Percentiles rank a stretch among this genome's conserved stretches.
phyloP scores from a whole-genome alignment of 23 tunicate species.

The Trididemnum nubilum region DNA sequence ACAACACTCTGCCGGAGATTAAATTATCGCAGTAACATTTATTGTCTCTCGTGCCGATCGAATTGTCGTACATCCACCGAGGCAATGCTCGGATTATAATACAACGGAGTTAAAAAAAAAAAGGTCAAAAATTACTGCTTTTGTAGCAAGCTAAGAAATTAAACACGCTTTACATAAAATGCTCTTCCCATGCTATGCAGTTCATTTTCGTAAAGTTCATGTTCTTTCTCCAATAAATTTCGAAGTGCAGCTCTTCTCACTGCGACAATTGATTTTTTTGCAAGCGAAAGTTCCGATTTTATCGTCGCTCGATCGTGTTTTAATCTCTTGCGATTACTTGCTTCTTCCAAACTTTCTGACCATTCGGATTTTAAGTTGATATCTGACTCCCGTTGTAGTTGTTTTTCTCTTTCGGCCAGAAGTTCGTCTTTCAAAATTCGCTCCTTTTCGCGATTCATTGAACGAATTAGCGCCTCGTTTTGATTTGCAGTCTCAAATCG shows the following conservation, averaged over 20 bases:
- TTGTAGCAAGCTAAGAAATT: too few relatives aligned
- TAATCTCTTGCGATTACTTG: conserved; percentile 48
- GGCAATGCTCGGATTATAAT: too few relatives aligned
- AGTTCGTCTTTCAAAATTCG: conserved; percentile 75
- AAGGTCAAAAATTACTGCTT: too few relatives aligned
- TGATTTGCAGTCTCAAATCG: conserved; percentile 57
- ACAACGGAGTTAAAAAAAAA: too few relatives aligned
- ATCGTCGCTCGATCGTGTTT: conserved; percentile 38
- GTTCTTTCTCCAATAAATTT: conserved; percentile 55
- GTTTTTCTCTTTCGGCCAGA: conserved; percentile 51
- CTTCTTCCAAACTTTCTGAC: conserved; percentile 79
- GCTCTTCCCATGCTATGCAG: conserved; percentile 57
- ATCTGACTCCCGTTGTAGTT: conserved; percentile 47
- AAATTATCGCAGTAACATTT: too few relatives aligned
- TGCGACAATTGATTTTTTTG: conserved; percentile 69
- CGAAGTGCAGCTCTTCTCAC: conserved; percentile 75
- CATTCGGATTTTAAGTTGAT: conserved; percentile 61
- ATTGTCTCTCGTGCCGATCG: too few relatives aligned
- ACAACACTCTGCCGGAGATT: too few relatives aligned
- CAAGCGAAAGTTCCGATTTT: conserved; percentile 56
- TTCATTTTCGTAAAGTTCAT: conserved; percentile 65
- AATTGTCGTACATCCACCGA: too few relatives aligned
- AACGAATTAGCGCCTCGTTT: conserved; percentile 23
- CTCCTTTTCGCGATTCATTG: conserved; percentile 55
- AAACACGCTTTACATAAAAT: conserved; percentile 62